phyloP scores from a whole-genome alignment of 2,888 invertebrate species.

The Harpalus rufipes region DNA sequence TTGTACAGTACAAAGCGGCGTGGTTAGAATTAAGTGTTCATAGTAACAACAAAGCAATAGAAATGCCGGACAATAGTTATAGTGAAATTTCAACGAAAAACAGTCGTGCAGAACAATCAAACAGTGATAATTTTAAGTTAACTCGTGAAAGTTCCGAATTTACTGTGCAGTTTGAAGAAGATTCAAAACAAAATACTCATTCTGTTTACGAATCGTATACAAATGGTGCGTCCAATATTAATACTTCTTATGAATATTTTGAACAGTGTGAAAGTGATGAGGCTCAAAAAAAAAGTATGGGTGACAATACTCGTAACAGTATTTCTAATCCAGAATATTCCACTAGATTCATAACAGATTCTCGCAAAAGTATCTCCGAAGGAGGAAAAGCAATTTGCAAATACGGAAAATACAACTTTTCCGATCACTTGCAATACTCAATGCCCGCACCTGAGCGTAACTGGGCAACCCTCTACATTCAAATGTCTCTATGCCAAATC shows the following conservation, averaged over 20 bases:
- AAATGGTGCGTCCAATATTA: slow-evolving; percentile 62
- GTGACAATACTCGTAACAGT: slow-evolving; percentile 34
- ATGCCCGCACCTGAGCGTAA: slow-evolving; percentile 76
- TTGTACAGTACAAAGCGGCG: slow-evolving; percentile 90
- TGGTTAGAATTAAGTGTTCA: slow-evolving; percentile 86
- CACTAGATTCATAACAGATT: slow-evolving; percentile 67
- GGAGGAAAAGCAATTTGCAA: slow-evolving; percentile 74
- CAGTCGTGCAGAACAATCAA: background rate
- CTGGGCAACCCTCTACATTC: slow-evolving; percentile 88
- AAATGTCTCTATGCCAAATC: slow-evolving; percentile 89
- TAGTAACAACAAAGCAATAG: slow-evolving; percentile 75
- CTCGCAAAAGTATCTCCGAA: slow-evolving; percentile 74
- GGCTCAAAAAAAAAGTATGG: background rate
- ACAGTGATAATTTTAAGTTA: slow-evolving; percentile 40
- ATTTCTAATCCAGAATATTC: slow-evolving; percentile 27
- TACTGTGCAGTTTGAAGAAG: slow-evolving; percentile 72
- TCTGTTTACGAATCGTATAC: slow-evolving; percentile 37
- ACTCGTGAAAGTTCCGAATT: slow-evolving; percentile 72
- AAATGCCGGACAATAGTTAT: slow-evolving; percentile 76
- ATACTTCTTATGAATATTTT: slow-evolving; percentile 25
- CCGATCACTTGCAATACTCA: slow-evolving; percentile 71
- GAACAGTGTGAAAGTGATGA: background rate
- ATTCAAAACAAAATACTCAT: slow-evolving; percentile 69
- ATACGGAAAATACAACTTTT: slow-evolving; percentile 72
- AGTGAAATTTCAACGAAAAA: slow-evolving; percentile 71